Base-by-base conservation (phyloP, 2,888 invertebrate genomes). In the Netelia fuscicornis region DNA sequence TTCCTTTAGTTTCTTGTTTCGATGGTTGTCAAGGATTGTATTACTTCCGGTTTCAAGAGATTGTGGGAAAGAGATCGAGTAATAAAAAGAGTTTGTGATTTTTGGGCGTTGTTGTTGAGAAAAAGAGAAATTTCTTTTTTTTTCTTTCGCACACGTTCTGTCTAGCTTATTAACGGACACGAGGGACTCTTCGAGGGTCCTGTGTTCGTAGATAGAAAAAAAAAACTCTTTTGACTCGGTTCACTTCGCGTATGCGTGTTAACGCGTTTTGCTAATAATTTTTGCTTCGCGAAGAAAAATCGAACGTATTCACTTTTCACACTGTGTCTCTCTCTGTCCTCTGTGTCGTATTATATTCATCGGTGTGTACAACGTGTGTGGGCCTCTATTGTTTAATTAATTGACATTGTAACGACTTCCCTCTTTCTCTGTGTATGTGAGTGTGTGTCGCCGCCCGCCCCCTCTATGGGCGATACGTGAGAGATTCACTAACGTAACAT, bases 151-250 rank as follows among this genome's bases (percentile, higher is more conserved):
- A 5, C 2, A 30, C 30, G 30, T 30, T 30, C 5, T 13, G 0
- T 1, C 48, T 17, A 17, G 17, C 17, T 17, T 17, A 17, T 17
- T 10, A 6, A 30, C 72, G 42, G 44, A 56, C 80, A 72, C 72
- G 80, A 72, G 65, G 80, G 17, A 0, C 72, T 58, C 48, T 74
- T 71, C 56, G 64, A 67, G 20, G 13, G n/a, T n/a, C 13, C 52
- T 54, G 56, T 72, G 80, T 80, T 80, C 72, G 72, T 54, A 56
- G 37, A n/a, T 72, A 67, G 44, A 20, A 48, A 74, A 74, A 74
- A 74, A 72, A 58, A 67, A 56, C 25, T 42, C 17, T 56, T 48
- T 75, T 62, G 23, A 13, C 17, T 54, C 13, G 30, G 30, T 0
- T 30, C 30, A 0, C 5, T 30, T 30, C 5, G 30, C 30, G 30